Conservation (phyloP, 2,113 vertebrate species). For the Tupaia tana region DNA sequence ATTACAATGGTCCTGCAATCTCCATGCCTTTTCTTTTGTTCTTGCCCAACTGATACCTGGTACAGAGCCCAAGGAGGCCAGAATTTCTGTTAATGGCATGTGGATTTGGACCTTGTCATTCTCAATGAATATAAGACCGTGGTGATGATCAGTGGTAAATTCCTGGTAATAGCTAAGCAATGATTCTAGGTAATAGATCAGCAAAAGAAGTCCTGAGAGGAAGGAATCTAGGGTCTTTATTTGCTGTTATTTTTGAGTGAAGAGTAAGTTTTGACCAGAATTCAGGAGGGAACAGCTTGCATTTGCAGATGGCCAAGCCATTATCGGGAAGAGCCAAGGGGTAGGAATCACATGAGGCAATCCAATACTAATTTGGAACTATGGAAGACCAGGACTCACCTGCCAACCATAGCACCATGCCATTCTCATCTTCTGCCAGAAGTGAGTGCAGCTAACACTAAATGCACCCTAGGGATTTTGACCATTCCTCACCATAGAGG, state of each 20-base stretch:
- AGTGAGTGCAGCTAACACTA: not conserved
- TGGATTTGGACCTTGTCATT: not conserved
- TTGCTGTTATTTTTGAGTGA: not conserved
- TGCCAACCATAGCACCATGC: not conserved
- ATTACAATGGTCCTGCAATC: not conserved
- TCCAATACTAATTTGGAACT: not conserved
- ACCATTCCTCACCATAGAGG: not conserved
- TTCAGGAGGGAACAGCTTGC: slow-evolving; percentile 19
- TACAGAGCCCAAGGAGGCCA: not conserved
- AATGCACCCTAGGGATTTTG: not conserved
- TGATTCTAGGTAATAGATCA: not conserved
- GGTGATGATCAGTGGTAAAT: not conserved
- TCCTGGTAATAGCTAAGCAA: not conserved
- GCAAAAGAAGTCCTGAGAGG: not conserved
- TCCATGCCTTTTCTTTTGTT: not conserved
- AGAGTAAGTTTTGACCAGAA: not conserved
- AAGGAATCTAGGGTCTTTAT: not conserved
- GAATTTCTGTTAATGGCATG: not conserved
- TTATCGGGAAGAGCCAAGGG: not conserved
- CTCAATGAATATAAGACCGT: not conserved
- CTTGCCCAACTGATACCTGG: not conserved
- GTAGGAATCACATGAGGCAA: not conserved
- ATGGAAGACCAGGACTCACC: not conserved
- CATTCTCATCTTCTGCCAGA: not conserved
- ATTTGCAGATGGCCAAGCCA: not conserved